Percentiles rank a stretch among this genome's conserved stretches.
Evolutionary conservation across 2,797 vertebrate species (phyloP).

Genomic region (Macropodus opercularis): DNA sequence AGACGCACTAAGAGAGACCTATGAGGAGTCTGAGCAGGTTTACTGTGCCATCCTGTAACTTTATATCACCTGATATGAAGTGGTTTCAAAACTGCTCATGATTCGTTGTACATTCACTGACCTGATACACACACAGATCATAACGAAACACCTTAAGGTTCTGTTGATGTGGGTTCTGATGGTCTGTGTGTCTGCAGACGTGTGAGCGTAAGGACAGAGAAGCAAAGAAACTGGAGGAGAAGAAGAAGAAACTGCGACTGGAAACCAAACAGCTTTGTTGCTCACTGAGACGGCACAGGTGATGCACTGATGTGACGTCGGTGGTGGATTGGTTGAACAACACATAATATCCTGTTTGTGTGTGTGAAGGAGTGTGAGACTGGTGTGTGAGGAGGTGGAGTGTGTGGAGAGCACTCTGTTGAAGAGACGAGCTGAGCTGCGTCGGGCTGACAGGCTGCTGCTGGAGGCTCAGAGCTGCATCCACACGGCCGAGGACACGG

Average conservation of each 20-base stretch:
- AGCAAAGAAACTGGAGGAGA: constrained; percentile 12
- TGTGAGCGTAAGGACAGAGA: constrained; percentile 35
- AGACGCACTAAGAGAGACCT: no score
- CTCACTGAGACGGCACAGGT: constrained; percentile 43
- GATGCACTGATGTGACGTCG: not conserved
- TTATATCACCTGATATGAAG: no score
- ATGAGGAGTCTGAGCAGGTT: no score
- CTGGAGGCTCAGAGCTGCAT: constrained; percentile 85
- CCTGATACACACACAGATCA: no score
- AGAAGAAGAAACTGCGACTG: constrained; percentile 38
- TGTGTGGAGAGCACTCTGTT: constrained; percentile 89
- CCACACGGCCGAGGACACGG: constrained; percentile 77
- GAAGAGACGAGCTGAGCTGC: constrained; percentile 86
- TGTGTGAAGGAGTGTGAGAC: constrained; percentile 31
- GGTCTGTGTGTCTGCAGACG: constrained; percentile 3
- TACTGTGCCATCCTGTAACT: no score
- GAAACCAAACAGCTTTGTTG: constrained; percentile 30
- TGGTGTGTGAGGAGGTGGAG: constrained; percentile 81
- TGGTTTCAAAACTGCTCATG: no score
- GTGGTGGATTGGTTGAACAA: no score
- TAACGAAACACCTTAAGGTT: no score
- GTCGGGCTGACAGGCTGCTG: constrained; percentile 87
- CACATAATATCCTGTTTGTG: no score
- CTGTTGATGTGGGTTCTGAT: no score
- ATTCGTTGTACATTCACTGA: no score